These are phyloP conservation scores for Xiphophorus hellerii DNA, from an alignment of 2,113 vertebrate genomes.

Conservation along the genomic window DNA sequence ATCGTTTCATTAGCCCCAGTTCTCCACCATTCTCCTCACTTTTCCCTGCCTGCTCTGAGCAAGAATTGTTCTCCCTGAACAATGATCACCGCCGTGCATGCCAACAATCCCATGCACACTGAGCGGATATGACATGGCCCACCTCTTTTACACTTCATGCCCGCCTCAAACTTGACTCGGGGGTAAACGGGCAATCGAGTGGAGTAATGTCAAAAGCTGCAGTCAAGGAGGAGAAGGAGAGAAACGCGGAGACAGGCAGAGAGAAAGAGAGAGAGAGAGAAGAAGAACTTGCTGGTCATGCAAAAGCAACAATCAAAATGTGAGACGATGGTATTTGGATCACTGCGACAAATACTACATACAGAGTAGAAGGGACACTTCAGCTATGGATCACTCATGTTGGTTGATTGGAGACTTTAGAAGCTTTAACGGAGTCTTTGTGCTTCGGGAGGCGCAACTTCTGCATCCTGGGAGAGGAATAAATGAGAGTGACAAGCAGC, in stretches of 20 bases:
- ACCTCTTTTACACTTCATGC: slow-evolving; percentile 68
- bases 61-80: slow-evolving; percentile 54
- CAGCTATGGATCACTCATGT: slow-evolving; percentile 46
- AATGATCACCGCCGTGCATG: slow-evolving; percentile 50
- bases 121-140: slow-evolving; percentile 62
- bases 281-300: slow-evolving; percentile 25
- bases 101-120: slow-evolving; percentile 53
- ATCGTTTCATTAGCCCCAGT: slow-evolving; percentile 7
- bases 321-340: slow-evolving; percentile 51
- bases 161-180: slow-evolving; percentile 70
- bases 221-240: slow-evolving; percentile 53
- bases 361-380: background rate
- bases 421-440: slow-evolving; percentile 46
- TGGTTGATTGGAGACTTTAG: slow-evolving; percentile 40
- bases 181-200: slow-evolving; percentile 71
- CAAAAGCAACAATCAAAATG: slow-evolving; percentile 48
- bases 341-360: slow-evolving; percentile 12
- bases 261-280: slow-evolving; percentile 1
- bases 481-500: slow-evolving; percentile 11
- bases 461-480: slow-evolving; percentile 2
- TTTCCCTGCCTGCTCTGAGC: slow-evolving; percentile 41
- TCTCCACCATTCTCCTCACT: slow-evolving; percentile 37
- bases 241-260: slow-evolving; percentile 7
- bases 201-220: slow-evolving; percentile 72
- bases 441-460: background rate